These are phyloP conservation scores for Drosophila micromelanica DNA, from an alignment of 1,140 invertebrate genomes.

Conservation along the genomic window DNA sequence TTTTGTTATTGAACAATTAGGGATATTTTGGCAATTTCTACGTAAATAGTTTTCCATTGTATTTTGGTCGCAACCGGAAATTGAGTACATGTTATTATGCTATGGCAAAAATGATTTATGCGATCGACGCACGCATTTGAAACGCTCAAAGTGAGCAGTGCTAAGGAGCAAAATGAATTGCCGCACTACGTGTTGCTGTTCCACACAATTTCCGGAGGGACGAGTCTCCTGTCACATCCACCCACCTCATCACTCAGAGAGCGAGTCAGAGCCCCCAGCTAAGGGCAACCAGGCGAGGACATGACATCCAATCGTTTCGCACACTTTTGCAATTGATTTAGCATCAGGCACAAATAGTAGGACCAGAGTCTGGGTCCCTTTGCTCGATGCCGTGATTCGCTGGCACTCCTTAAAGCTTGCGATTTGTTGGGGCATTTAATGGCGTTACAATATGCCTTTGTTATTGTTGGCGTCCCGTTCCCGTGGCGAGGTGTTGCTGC, in stretches of 20 bases:
- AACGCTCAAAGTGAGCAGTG: not conserved
- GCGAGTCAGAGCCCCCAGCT: not conserved
- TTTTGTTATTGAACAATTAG: conserved; percentile 1
- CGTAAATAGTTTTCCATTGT: conserved; percentile 52
- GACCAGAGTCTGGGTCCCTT: not conserved
- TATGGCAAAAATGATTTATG: conserved; percentile 70
- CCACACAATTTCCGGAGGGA: conserved; percentile 73
- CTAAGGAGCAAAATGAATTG: conserved; percentile 63
- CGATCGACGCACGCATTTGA: conserved; percentile 52
- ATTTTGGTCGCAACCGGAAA: conserved; percentile 47
- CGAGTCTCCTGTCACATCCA: conserved; percentile 19
- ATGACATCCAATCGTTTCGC: conserved; percentile 71
- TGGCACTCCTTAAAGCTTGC: too few species aligned
- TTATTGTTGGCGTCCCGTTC: conserved; percentile 55
- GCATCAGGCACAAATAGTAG: conserved; percentile 36
- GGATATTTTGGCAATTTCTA: conserved; percentile 22
- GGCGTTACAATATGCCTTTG: conserved; percentile 75
- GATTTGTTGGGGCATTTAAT: conserved; percentile 54
- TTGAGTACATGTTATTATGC: conserved; percentile 51
- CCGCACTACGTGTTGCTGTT: conserved; percentile 72
- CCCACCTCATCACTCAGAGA: conserved; percentile 62
- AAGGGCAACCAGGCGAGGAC: conserved; percentile 14
- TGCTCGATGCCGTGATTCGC: too few species aligned
- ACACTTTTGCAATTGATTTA: conserved; percentile 79
- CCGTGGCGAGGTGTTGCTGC: conserved; percentile 5